Percentiles rank a stretch among this genome's conserved stretches.
Evolutionary conservation across 2,888 invertebrate species (phyloP).

Genomic region (Eulithis prunata): DNA sequence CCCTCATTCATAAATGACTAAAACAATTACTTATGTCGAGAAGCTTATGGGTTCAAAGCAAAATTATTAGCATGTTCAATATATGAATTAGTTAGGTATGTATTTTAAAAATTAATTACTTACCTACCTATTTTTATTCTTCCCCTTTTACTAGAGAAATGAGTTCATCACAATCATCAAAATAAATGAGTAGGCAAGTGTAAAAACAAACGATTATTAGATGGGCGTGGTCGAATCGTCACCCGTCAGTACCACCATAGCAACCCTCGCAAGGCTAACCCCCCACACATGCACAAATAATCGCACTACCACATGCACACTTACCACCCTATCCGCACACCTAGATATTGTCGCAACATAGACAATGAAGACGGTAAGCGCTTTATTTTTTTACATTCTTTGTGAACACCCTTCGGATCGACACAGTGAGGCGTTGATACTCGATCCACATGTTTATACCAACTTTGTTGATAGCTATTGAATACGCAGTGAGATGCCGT

Average conservation of each 20-base stretch:
- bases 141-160: neutral
- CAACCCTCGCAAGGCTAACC: constrained; percentile 56
- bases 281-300: constrained; percentile 42
- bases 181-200: constrained; percentile 48
- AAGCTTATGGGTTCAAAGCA: too few relatives aligned
- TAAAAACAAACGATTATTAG: constrained; percentile 70
- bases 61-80: too few relatives aligned
- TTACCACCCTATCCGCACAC: constrained; percentile 59
- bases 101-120: too few relatives aligned
- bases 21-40: too few relatives aligned
- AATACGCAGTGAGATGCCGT: constrained; percentile 4
- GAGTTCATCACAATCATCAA: constrained; percentile 24
- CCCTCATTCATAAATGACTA: too few relatives aligned
- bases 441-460: constrained; percentile 16
- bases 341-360: constrained; percentile 58
- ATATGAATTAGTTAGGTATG: too few relatives aligned
- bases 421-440: constrained; percentile 46
- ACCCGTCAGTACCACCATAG: constrained; percentile 65
- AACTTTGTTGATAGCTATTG: constrained; percentile 9
- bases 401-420: constrained; percentile 61
- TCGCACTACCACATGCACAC: constrained; percentile 56
- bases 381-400: constrained; percentile 76
- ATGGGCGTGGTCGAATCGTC: constrained; percentile 72
- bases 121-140: too few relatives aligned
- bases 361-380: constrained; percentile 74